phyloP scores from a whole-genome alignment of 2,113 vertebrate species.

The Lichenostomus cassidix region DNA sequence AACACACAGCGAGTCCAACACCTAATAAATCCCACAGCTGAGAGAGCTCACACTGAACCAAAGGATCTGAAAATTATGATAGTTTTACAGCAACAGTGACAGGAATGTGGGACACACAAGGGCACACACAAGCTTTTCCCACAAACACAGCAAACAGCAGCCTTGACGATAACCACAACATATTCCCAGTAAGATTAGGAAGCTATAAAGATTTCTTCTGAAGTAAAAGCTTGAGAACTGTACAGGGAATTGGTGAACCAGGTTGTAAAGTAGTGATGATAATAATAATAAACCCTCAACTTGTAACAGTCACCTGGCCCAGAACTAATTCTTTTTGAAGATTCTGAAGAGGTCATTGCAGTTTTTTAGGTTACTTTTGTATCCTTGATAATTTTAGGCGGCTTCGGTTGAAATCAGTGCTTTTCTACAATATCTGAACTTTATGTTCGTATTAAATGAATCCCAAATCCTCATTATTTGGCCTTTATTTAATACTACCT shows the following conservation, averaged over 20 bases:
- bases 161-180: not conserved
- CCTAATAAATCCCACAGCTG: slow-evolving; percentile 26
- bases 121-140: not conserved
- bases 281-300: accelerated
- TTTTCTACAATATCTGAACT: not conserved
- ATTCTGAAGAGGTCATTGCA: not conserved
- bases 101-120: not conserved
- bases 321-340: not conserved
- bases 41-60: not conserved
- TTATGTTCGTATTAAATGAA: not conserved
- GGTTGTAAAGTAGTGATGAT: not conserved
- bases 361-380: not conserved
- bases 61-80: not conserved
- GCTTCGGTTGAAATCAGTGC: accelerated
- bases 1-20: not conserved
- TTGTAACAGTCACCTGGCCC: not conserved
- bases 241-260: not conserved
- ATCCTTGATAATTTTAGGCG: not conserved
- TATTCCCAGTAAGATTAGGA: not conserved
- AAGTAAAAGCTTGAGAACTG: not conserved
- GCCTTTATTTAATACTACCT: not conserved
- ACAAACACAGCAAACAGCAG: not conserved
- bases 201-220: not conserved
- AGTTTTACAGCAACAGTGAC: not conserved
- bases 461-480: not conserved